phyloP scores from a whole-genome alignment of 2,113 vertebrate genomes.

The Lanius collurio region DNA sequence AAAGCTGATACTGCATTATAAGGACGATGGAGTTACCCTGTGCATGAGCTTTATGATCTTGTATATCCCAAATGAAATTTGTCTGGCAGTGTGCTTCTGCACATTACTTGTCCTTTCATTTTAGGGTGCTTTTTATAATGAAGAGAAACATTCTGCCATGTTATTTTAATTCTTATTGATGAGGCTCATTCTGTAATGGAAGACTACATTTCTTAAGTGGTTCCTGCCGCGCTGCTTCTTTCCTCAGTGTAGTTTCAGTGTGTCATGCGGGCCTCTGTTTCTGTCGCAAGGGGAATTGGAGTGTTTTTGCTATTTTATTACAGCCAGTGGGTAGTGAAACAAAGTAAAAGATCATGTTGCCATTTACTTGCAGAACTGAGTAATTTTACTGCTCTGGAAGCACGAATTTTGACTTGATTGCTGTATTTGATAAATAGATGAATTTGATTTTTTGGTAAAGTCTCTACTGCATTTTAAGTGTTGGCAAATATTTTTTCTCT shows the following conservation, averaged over 20 bases:
- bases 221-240: not conserved
- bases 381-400: not conserved
- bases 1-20: not conserved
- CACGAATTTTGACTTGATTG: not conserved
- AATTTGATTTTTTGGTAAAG: not conserved
- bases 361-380: conserved; percentile 4
- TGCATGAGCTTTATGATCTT: not conserved
- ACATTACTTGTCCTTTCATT: not conserved
- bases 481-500: not conserved
- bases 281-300: not conserved
- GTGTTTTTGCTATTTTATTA: not conserved
- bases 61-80: not conserved
- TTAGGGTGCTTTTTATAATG: not conserved
- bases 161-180: conserved; percentile 5
- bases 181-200: not conserved
- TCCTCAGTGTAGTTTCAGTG: not conserved
- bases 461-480: not conserved
- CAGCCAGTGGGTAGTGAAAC: not conserved
- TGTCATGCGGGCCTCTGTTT: not conserved
- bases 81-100: not conserved
- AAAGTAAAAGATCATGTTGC: not conserved
- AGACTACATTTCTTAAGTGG: not conserved
- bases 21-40: not conserved
- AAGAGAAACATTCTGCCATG: not conserved
- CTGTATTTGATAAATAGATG: not conserved